These are phyloP conservation scores for Prionailurus bengalensis DNA, from an alignment of 2,113 vertebrate species.

Conservation along the genomic window DNA sequence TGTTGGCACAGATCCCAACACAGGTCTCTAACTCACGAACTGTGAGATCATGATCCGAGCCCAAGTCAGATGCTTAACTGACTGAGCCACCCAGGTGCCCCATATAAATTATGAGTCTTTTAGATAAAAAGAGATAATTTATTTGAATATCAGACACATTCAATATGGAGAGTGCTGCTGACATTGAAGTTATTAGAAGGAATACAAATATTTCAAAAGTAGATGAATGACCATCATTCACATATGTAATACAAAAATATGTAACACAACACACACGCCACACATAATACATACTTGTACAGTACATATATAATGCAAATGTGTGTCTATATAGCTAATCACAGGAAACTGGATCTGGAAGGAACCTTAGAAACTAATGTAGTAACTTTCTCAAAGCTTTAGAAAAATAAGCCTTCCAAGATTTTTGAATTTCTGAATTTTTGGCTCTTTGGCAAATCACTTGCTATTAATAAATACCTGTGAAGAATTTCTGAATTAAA, in stretches of 20 bases:
- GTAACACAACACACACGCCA: neutral
- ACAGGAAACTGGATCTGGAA: neutral
- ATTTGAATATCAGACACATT: neutral
- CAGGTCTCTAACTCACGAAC: too few relatives aligned
- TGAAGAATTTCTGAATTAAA: conserved; percentile 70
- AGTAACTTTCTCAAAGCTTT: neutral
- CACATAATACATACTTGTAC: neutral
- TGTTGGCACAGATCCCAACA: too few relatives aligned
- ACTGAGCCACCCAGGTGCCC: too few relatives aligned
- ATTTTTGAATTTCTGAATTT: conserved; percentile 43
- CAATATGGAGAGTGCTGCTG: neutral
- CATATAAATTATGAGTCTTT: neutral
- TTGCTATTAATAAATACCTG: conserved; percentile 38
- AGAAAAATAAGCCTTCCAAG: neutral
- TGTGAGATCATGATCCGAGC: too few relatives aligned
- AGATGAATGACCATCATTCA: neutral
- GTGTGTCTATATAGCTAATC: neutral
- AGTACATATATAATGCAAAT: neutral
- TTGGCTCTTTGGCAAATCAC: neutral
- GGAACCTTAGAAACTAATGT: neutral
- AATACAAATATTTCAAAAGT: neutral
- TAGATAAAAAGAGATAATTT: neutral
- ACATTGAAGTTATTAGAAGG: neutral
- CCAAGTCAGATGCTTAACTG: too few relatives aligned
- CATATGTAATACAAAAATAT: neutral